A percentile compares a stretch with the other conserved stretches of the same genome.
These are phyloP conservation scores for Pogonophryne albipinna DNA, from an alignment of 2,797 vertebrate genomes.

Conservation along the genomic window DNA sequence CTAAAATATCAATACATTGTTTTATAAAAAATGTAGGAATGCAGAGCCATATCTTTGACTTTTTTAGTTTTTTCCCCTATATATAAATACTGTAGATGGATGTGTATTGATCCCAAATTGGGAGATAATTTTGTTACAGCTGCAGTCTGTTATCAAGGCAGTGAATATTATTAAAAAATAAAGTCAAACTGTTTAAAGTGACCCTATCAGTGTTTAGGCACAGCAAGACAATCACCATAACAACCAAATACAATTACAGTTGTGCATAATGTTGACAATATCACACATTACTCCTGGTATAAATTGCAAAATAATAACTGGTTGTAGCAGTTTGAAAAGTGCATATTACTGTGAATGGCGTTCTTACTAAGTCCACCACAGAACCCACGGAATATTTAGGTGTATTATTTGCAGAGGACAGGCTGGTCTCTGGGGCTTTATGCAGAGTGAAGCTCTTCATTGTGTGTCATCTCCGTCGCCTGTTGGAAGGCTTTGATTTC, in stretches of 20 bases:
- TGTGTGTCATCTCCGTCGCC: constrained; percentile 37
- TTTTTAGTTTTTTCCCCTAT: background rate
- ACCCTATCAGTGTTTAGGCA: background rate
- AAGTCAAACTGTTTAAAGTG: background rate
- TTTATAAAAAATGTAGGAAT: background rate
- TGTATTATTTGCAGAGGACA: background rate
- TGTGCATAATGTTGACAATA: background rate
- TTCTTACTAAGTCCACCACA: background rate
- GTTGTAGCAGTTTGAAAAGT: background rate
- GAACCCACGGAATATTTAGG: background rate
- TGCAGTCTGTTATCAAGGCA: no score
- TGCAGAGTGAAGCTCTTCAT: constrained; percentile 27
- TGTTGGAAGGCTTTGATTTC: constrained; percentile 66
- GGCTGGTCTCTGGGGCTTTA: constrained; percentile 32
- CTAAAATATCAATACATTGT: background rate
- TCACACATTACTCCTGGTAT: background rate
- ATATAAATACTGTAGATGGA: no score
- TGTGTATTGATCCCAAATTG: no score
- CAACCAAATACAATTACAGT: background rate
- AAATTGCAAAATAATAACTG: background rate
- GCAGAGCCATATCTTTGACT: background rate
- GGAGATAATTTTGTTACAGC: no score
- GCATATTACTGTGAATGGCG: background rate
- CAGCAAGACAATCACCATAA: background rate
- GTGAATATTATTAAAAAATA: no score